Conservation (phyloP, 2,888 invertebrate genomes). For the Amphipyra tragopoginis region DNA sequence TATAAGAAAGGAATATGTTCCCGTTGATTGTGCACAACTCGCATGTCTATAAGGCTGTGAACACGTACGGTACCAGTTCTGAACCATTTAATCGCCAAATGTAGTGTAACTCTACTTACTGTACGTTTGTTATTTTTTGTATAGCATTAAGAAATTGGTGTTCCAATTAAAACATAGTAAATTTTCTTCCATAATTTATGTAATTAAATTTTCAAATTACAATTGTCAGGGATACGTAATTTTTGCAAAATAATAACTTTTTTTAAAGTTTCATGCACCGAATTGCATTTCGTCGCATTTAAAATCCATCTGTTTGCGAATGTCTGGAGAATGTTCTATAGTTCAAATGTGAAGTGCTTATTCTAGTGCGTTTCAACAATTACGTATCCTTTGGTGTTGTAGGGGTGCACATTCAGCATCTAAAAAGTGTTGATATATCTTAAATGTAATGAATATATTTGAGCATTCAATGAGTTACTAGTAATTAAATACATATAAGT, state of each 20-base stretch:
- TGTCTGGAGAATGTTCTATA: slow-evolving; percentile 7
- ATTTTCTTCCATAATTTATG: slow-evolving; percentile 3
- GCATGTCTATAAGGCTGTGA: slow-evolving; percentile 75
- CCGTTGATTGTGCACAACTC: slow-evolving; percentile 53
- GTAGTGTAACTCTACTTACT: slow-evolving; percentile 30
- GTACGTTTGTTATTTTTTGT: slow-evolving; percentile 10
- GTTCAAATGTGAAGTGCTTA: slow-evolving; percentile 8
- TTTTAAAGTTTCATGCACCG: neutral
- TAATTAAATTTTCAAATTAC: neutral
- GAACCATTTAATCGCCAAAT: slow-evolving; percentile 66
- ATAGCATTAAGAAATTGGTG: slow-evolving; percentile 4
- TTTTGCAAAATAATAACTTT: slow-evolving; percentile 1
- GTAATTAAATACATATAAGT: slow-evolving; percentile 15
- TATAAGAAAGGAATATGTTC: slow-evolving; percentile 33
- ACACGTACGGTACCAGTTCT: slow-evolving; percentile 67
- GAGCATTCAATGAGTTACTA: slow-evolving; percentile 23
- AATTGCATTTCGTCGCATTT: slow-evolving; percentile 39
- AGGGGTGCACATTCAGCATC: slow-evolving; percentile 3
- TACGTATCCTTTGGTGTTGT: slow-evolving; percentile 12
- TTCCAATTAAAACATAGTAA: slow-evolving; percentile 1
- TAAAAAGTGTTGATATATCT: slow-evolving; percentile 5
- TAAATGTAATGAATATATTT: slow-evolving; percentile 5
- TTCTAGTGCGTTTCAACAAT: slow-evolving; percentile 8
- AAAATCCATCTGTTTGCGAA: slow-evolving; percentile 14
- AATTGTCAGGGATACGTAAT: neutral